These are phyloP conservation scores for Synergus laeviventris DNA, from an alignment of 2,888 invertebrate species.

Conservation along the genomic window DNA sequence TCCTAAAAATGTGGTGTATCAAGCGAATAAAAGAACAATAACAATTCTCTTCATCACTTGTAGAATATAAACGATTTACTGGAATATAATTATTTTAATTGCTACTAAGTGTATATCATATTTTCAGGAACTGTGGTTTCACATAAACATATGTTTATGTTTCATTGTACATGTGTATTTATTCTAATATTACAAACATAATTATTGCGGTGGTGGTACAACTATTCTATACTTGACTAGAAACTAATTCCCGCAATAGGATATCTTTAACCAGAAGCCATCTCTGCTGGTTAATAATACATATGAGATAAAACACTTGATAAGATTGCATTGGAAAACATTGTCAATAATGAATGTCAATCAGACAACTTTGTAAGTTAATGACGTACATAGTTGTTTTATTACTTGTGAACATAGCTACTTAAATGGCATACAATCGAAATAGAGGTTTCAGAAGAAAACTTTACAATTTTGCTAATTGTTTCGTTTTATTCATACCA, in stretches of 20 bases:
- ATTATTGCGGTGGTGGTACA: not conserved
- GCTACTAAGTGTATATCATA: not conserved
- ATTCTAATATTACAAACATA: slow-evolving; percentile 1
- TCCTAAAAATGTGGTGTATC: not conserved
- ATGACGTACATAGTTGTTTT: not conserved
- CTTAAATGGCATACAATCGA: not conserved
- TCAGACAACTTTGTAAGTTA: not conserved
- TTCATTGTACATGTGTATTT: not conserved
- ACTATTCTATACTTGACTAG: not conserved
- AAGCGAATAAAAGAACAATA: not conserved
- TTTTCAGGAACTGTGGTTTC: not conserved
- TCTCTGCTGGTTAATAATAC: slow-evolving; percentile 19
- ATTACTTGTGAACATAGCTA: not conserved
- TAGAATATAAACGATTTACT: not conserved
- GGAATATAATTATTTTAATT: not conserved
- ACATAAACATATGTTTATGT: not conserved
- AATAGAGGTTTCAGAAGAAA: not conserved
- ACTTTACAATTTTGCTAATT: not conserved
- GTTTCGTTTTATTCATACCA: not conserved
- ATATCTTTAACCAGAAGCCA: slow-evolving; percentile 16
- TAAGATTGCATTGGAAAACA: slow-evolving; percentile 3
- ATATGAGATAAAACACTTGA: slow-evolving; percentile 9
- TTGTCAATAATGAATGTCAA: not conserved
- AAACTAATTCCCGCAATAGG: slow-evolving; percentile 25
- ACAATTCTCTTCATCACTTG: not conserved